phyloP scores from a whole-genome alignment of 2,113 vertebrate species.

The Corythornis cristatus region DNA sequence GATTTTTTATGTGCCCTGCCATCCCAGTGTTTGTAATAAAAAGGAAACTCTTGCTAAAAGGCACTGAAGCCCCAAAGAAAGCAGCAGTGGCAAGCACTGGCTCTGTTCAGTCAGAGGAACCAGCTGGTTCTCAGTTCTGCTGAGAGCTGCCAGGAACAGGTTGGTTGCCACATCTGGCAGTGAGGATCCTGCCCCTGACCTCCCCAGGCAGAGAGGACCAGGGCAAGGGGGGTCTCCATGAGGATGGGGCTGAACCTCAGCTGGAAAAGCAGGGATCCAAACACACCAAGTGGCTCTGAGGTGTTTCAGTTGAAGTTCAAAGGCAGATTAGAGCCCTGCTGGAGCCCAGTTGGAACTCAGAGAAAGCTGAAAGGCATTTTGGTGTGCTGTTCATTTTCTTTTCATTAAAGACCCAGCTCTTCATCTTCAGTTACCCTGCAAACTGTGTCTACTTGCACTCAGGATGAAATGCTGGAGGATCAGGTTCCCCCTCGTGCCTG shows the following conservation, averaged over 20 bases:
- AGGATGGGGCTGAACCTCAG: not conserved
- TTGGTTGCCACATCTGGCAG: not conserved
- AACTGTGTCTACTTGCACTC: not conserved
- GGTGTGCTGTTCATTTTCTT: not conserved
- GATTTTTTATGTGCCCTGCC: not conserved
- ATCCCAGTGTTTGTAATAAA: not conserved
- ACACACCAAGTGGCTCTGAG: not conserved
- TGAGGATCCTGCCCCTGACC: not conserved
- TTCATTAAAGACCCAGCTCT: not conserved
- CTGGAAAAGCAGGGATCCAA: not conserved
- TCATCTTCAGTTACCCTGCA: slow-evolving; percentile 1
- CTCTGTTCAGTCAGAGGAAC: not conserved
- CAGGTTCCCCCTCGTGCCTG: not conserved
- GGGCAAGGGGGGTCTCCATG: not conserved
- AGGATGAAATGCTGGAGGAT: not conserved
- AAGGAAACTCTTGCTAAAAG: slow-evolving; percentile 1
- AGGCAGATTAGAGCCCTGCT: slow-evolving; percentile 22
- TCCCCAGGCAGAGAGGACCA: not conserved
- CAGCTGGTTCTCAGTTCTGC: not conserved
- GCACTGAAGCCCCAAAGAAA: not conserved
- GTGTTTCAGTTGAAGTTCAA: not conserved
- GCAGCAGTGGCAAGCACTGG: not conserved
- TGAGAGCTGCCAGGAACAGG: not conserved
- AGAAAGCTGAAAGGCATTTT: not conserved
- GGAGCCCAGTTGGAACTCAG: not conserved